phyloP scores from a whole-genome alignment of 1,140 invertebrate genomes.

The Sycobia sp. region DNA sequence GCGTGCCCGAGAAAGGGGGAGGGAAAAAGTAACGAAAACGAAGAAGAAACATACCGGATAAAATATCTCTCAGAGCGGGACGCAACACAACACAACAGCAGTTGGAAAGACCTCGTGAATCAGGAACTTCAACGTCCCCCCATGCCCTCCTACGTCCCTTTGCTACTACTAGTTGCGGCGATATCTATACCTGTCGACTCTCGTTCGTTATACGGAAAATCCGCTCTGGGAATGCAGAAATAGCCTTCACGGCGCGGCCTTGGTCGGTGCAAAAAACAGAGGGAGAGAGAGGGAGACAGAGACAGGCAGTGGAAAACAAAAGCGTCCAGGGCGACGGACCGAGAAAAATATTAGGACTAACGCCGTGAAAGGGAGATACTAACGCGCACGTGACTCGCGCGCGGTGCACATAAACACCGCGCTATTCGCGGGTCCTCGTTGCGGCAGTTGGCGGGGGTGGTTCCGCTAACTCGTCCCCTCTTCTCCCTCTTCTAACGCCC shows the following conservation, averaged over 20 bases:
- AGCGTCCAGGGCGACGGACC: too few species aligned
- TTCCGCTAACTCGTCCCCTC: slow-evolving; percentile 26
- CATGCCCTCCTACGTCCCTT: not conserved
- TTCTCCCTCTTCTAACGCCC: not conserved
- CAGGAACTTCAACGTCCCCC: not conserved
- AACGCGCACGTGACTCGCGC: not conserved
- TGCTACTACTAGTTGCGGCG: slow-evolving; percentile 27
- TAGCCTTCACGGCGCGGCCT: not conserved
- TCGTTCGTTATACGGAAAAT: slow-evolving; percentile 30
- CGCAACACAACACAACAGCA: slow-evolving; percentile 1
- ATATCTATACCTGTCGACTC: not conserved
- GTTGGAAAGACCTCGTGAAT: slow-evolving; percentile 10
- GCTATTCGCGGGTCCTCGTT: too few species aligned
- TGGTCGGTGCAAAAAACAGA: not conserved
- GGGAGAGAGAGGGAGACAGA: not conserved
- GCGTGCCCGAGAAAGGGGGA: too few species aligned
- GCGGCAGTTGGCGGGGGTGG: slow-evolving; percentile 2
- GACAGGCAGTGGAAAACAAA: too few species aligned
- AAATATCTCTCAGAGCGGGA: slow-evolving; percentile 2
- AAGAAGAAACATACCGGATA: not conserved
- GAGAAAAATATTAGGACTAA: too few species aligned
- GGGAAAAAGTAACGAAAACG: too few species aligned
- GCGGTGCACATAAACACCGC: not conserved
- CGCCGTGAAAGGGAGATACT: too few species aligned
- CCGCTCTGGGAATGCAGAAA: slow-evolving; percentile 9